Percentiles rank a stretch among this genome's conserved stretches.
phyloP scores from a whole-genome alignment of 1,140 invertebrate species.

The Pogonomyrmex barbatus region DNA sequence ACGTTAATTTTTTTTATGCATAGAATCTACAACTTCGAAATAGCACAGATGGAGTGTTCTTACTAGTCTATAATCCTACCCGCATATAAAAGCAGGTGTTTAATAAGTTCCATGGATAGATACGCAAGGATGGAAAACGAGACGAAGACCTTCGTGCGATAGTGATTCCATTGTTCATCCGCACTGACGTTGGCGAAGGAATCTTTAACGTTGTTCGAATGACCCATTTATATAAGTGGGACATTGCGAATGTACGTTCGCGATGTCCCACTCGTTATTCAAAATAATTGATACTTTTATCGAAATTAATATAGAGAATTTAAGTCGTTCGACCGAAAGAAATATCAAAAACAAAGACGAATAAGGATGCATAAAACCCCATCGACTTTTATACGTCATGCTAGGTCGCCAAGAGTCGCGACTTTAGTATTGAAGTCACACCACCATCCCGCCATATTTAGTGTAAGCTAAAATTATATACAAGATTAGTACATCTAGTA shows the following conservation, averaged over 20 bases:
- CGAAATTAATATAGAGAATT: background rate
- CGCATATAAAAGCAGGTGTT: background rate
- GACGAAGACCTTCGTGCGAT: constrained; percentile 1
- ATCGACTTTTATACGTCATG: too few relatives aligned
- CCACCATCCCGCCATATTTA: too few relatives aligned
- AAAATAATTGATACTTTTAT: background rate
- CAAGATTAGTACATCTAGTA: too few relatives aligned
- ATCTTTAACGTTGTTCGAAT: background rate
- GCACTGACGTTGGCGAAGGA: background rate
- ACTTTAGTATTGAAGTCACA: too few relatives aligned
- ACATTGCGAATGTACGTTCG: background rate
- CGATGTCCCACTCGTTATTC: background rate
- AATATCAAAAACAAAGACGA: background rate
- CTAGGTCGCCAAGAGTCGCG: too few relatives aligned
- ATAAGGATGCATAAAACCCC: background rate
- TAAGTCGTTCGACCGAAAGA: background rate
- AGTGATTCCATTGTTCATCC: constrained; percentile 23
- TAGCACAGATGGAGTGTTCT: background rate
- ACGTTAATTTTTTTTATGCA: background rate
- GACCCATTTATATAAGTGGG: background rate
- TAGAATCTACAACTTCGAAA: constrained; percentile 13
- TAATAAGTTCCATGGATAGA: constrained; percentile 30
- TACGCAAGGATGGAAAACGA: constrained; percentile 18
- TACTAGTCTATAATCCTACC: constrained; percentile 7
- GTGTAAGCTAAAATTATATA: too few relatives aligned